Conservation (phyloP, 2,888 invertebrate species). For the Nephrocerus scutellatus region DNA sequence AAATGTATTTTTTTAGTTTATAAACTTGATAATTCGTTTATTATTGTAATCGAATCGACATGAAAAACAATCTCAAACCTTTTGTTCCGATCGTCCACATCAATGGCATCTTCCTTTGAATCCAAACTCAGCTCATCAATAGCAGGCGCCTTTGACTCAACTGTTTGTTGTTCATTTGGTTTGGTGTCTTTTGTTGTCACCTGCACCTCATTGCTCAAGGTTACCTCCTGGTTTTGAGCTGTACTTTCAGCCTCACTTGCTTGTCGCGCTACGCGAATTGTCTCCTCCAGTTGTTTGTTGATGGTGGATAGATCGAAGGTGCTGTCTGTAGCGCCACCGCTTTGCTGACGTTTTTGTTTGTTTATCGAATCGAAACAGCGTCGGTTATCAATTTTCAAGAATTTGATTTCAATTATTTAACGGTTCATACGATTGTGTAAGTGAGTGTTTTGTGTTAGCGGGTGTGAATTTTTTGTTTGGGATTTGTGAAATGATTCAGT, state of each 20-base stretch:
- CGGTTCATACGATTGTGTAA: neutral
- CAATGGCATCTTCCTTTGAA: slow-evolving; percentile 61
- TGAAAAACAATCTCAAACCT: no score
- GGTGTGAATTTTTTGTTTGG: slow-evolving; percentile 1
- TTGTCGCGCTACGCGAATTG: slow-evolving; percentile 47
- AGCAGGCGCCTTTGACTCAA: slow-evolving; percentile 57
- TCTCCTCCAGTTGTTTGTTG: slow-evolving; percentile 46
- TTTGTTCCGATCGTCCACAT: slow-evolving; percentile 76
- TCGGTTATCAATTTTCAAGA: no score
- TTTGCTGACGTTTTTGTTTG: slow-evolving; percentile 14
- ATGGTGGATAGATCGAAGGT: slow-evolving; percentile 45
- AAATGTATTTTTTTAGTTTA: no score
- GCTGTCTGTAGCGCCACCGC: slow-evolving; percentile 40
- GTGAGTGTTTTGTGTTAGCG: neutral
- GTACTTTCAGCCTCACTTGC: slow-evolving; percentile 42
- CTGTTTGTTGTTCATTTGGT: slow-evolving; percentile 47
- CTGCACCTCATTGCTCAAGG: slow-evolving; percentile 39
- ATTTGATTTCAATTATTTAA: neutral
- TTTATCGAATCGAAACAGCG: no score
- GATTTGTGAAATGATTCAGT: neutral
- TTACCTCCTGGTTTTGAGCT: slow-evolving; percentile 35
- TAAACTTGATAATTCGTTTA: no score
- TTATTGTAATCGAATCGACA: no score
- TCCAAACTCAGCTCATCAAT: slow-evolving; percentile 65
- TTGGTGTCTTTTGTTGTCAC: slow-evolving; percentile 32